phyloP scores from a whole-genome alignment of 2,888 invertebrate genomes.

The Polylopha cassiicola region DNA sequence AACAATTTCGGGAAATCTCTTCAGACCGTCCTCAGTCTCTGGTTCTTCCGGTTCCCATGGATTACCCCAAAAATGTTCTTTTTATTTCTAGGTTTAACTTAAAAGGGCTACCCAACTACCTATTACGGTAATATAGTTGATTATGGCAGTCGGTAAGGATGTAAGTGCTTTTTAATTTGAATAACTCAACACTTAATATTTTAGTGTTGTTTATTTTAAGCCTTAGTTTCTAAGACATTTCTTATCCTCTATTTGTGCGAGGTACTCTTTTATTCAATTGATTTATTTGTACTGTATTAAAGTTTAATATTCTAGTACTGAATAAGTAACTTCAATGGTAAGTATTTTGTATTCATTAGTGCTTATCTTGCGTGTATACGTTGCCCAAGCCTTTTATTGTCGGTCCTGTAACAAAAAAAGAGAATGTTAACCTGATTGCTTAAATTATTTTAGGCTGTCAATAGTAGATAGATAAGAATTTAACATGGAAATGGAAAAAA shows the following conservation, averaged over 20 bases:
- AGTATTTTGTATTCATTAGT: conserved; percentile 38
- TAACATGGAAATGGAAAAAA: too few species aligned
- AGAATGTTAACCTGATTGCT: conserved; percentile 1
- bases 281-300: conserved; percentile 13
- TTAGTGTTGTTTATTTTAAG: conserved; percentile 8
- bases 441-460: conserved; percentile 15
- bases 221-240: too few species aligned
- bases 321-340: conserved; percentile 35
- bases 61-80: too few species aligned
- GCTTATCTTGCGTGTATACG: conserved; percentile 71
- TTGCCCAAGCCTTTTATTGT: conserved; percentile 61
- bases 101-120: too few species aligned
- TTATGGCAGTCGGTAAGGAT: too few species aligned
- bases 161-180: too few species aligned
- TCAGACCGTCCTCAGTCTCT: too few species aligned
- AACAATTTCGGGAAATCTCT: too few species aligned
- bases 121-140: too few species aligned
- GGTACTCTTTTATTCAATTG: conserved; percentile 9
- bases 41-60: too few species aligned
- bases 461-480: conserved; percentile 23
- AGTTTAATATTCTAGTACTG: conserved; percentile 49
- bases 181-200: too few species aligned
- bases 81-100: too few species aligned
- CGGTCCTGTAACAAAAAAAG: conserved; percentile 56
- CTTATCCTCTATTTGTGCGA: conserved; percentile 17